A percentile compares a stretch with the other conserved stretches of the same genome.
Evolutionary conservation across 2,113 vertebrate genomes (phyloP).

Genomic region (Hydrochoerus hydrochaeris): DNA sequence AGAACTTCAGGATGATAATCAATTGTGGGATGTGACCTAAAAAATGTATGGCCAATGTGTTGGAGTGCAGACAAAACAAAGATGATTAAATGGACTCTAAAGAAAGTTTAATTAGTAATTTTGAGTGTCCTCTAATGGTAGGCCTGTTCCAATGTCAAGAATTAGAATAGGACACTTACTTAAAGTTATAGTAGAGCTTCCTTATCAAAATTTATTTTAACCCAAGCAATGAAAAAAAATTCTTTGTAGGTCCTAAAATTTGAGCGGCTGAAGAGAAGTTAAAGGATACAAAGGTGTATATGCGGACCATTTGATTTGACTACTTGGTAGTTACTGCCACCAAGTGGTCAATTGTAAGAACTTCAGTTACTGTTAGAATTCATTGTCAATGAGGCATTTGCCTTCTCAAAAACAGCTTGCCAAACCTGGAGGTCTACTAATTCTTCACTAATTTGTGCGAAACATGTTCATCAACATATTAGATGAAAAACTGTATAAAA

Average conservation of each 20-base stretch:
- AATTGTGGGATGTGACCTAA: not conserved
- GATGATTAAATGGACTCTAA: not conserved
- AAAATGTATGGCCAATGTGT: not conserved
- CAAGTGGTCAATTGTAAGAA: slow-evolving; percentile 17
- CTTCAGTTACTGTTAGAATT: not conserved
- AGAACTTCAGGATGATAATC: not conserved
- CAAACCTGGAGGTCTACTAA: not conserved
- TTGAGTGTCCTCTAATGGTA: not conserved
- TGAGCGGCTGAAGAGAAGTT: not conserved
- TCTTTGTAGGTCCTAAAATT: not conserved
- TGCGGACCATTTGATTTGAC: not conserved
- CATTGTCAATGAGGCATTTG: not conserved
- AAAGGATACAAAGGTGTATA: too few relatives aligned
- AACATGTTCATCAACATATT: not conserved
- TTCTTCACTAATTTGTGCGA: not conserved
- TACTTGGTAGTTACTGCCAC: slow-evolving; percentile 67
- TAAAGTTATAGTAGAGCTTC: not conserved
- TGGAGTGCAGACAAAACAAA: not conserved
- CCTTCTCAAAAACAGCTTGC: not conserved
- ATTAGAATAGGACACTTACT: not conserved
- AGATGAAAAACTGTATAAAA: not conserved
- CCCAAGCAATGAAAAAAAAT: not conserved
- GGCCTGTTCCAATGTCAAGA: not conserved
- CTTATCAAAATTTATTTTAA: not conserved
- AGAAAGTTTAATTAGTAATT: not conserved